Evolutionary conservation across 2,888 invertebrate species (phyloP).

Genomic region (Cyaniris semiargus): DNA sequence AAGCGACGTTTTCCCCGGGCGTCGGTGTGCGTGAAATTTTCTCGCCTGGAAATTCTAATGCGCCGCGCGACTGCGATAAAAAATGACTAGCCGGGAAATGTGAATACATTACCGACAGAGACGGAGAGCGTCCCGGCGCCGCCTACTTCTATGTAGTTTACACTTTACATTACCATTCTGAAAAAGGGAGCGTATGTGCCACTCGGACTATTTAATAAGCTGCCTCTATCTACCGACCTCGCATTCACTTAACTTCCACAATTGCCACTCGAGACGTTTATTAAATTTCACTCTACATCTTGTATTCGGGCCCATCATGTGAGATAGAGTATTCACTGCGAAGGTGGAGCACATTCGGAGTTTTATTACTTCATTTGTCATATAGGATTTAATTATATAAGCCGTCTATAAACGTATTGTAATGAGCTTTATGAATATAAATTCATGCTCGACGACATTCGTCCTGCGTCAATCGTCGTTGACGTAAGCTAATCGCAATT

Average conservation of each 20-base stretch:
- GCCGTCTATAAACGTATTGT: background rate
- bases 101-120: constrained; percentile 73
- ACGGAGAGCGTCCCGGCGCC: constrained; percentile 61
- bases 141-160: constrained; percentile 59
- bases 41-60: constrained; percentile 80
- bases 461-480: background rate
- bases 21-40: constrained; percentile 72
- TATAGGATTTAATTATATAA: background rate
- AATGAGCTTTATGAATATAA: constrained; percentile 2
- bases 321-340: background rate
- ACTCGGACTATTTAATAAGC: constrained; percentile 59
- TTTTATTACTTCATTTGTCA: background rate
- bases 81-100: constrained; percentile 76
- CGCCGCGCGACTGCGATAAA: constrained; percentile 79
- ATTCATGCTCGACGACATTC: background rate
- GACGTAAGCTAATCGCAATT: constrained; percentile 7
- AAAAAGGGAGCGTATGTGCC: constrained; percentile 60
- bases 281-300: constrained; percentile 23
- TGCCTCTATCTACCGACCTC: constrained; percentile 38
- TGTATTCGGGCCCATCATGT: background rate
- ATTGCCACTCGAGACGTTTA: constrained; percentile 28
- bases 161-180: constrained; percentile 70
- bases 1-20: constrained; percentile 34
- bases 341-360: background rate
- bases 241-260: constrained; percentile 30